phyloP scores from a whole-genome alignment of 2,888 invertebrate species.

The Parascotia fuliginaria region DNA sequence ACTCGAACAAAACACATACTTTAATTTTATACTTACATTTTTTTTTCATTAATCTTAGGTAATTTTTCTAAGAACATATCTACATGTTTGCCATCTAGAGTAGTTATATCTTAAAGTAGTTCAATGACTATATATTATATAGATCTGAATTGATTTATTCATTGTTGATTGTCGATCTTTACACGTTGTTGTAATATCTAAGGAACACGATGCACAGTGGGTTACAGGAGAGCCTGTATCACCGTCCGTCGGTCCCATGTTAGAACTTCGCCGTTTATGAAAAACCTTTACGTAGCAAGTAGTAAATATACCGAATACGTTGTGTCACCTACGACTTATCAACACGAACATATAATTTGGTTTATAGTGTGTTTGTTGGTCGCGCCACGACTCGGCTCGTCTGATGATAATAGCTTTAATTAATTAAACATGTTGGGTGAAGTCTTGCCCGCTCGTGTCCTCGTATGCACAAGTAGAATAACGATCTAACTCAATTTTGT shows the following conservation, averaged over 20 bases:
- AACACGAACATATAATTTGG: conserved; percentile 5
- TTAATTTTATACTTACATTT: conserved; percentile 43
- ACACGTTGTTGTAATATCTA: conserved; percentile 43
- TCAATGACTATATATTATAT: conserved; percentile 52
- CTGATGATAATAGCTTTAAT: conserved; percentile 72
- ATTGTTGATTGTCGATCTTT: conserved; percentile 44
- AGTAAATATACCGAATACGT: conserved; percentile 38
- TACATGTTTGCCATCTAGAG: conserved; percentile 66
- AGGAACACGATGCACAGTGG: conserved; percentile 36
- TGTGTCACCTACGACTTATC: conserved; percentile 25
- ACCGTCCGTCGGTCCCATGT: conserved; percentile 22
- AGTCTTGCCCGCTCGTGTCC: conserved; percentile 37
- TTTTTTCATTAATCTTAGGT: conserved; percentile 49
- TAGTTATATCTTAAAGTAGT: conserved; percentile 56
- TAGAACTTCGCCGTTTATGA: conserved; percentile 39
- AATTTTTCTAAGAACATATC: conserved; percentile 62
- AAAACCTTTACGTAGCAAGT: conserved; percentile 50
- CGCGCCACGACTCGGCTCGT: conserved; percentile 50
- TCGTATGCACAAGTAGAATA: conserved; percentile 31
- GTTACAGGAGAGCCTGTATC: conserved; percentile 15
- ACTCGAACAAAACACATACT: conserved; percentile 50
- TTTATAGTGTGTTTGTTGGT: neutral
- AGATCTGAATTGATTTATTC: conserved; percentile 67
- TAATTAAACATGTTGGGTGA: conserved; percentile 53
- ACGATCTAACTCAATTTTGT: conserved; percentile 42